Evolutionary conservation across 2,113 vertebrate genomes (phyloP), one percentile per base, ranked within the genome.

Genomic region (Brachyistius frenatus): DNA sequence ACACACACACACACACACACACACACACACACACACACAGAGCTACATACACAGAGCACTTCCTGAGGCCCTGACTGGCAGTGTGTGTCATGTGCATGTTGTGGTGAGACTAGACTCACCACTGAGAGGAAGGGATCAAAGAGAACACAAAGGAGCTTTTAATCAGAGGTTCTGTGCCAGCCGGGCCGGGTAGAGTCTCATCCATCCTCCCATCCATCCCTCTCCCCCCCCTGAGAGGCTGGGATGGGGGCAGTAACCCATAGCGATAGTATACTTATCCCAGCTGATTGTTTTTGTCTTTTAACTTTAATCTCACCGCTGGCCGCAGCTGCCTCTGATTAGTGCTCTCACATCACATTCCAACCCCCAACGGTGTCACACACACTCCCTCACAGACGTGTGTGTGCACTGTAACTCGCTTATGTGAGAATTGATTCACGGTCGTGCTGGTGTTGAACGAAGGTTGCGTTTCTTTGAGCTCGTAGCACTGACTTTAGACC

Each of bases 241-340:
- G 92, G 87, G 90, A 93, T 84, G 92, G 92, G 92, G 78, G 90
- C 88, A 78, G 67, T 90, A 94, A 94, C 94, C 94, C 94, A 93
- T 93, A 91, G 93, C 90, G 91, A 94, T 88, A 80, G 89, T 91
- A 90, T 47, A 93, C 92, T 94, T 92, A 94, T 94, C 93, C 93
- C 84, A 91, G 91, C 91, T 95, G 94, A 95, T 94, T 93, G 91
- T 92, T 91, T 89, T 88, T 86, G 88, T 90, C 78, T 94, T 93
- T 93, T 93, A 89, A 92, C 94, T 94, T 96, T 94, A 91, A 94
- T 94, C 92, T 95, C 86, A 85, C 86, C 78, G 84, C 36, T 79
- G 85, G 88, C 65, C 90, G 87, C 95, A 96, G 95, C 95, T 96
- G 96, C 94, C 93, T 95, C 88, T 90, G 86, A 92, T 96, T 95